Percentiles rank a stretch among this genome's conserved stretches.
phyloP scores from a whole-genome alignment of 1,140 invertebrate genomes.

The Drosophila willistoni region DNA sequence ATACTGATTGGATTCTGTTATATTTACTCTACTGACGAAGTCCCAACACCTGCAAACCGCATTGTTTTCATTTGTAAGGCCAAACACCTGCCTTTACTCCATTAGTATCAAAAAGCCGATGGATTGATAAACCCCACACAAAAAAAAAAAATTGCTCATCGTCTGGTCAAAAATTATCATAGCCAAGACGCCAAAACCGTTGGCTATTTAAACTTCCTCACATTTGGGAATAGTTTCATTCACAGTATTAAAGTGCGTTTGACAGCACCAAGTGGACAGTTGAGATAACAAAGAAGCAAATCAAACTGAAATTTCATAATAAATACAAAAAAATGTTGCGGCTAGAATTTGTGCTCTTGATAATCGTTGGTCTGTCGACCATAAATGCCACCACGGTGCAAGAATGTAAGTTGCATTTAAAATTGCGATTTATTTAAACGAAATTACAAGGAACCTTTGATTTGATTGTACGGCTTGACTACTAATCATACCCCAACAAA shows the following conservation, averaged over 20 bases:
- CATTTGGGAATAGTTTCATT: slow-evolving; percentile 49
- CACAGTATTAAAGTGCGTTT: slow-evolving; percentile 36
- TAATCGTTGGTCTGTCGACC: slow-evolving; percentile 25
- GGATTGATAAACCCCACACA: slow-evolving; percentile 57
- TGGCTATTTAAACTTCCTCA: slow-evolving; percentile 64
- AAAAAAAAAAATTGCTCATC: slow-evolving; percentile 44
- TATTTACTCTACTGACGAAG: slow-evolving; percentile 37
- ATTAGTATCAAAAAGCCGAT: slow-evolving; percentile 52
- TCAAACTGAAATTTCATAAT: neutral
- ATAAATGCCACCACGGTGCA: slow-evolving; percentile 40
- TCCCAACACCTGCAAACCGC: slow-evolving; percentile 36
- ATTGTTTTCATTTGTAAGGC: slow-evolving; percentile 62
- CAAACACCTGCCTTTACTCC: slow-evolving; percentile 33
- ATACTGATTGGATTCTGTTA: slow-evolving; percentile 40
- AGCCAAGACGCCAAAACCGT: neutral
- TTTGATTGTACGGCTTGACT: neutral
- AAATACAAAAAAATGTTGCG: slow-evolving; percentile 50
- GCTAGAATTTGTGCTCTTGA: slow-evolving; percentile 39
- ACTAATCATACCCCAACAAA: neutral
- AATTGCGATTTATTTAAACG: neutral
- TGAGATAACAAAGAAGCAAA: too few relatives aligned
- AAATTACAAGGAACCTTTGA: neutral
- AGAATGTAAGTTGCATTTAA: slow-evolving; percentile 54
- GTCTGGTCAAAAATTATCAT: slow-evolving; percentile 15
- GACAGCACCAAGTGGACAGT: slow-evolving; percentile 10